A percentile compares a stretch with the other conserved stretches of the same genome.
Evolutionary conservation across 2,797 vertebrate genomes (phyloP).

Genomic region (Malurus leucopterus): DNA sequence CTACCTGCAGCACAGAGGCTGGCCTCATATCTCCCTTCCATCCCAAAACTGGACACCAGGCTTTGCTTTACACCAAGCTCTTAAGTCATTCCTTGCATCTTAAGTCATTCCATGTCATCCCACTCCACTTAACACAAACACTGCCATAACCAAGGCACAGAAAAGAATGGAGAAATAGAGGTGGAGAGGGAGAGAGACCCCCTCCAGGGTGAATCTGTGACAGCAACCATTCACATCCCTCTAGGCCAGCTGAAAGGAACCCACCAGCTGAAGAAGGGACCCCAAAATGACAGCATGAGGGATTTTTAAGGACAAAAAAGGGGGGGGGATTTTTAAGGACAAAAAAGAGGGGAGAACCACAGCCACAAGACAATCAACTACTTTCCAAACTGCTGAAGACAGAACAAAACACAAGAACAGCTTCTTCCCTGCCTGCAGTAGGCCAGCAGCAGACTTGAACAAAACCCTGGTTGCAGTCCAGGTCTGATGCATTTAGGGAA

Average conservation of each 20-base stretch:
- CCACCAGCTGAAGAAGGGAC: neutral
- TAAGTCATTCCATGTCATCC: neutral
- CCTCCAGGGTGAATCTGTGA: rapidly evolving
- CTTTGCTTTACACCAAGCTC: neutral
- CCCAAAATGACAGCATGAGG: neutral
- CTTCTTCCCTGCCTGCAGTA: neutral
- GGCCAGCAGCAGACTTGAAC: neutral
- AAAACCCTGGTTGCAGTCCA: neutral
- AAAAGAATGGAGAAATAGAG: neutral
- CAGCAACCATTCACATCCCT: neutral
- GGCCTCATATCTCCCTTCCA: neutral
- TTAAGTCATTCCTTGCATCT: neutral
- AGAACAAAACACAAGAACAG: neutral
- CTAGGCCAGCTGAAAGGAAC: neutral
- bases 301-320: neutral
- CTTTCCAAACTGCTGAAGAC: neutral
- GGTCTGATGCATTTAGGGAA: neutral
- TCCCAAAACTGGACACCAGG: neutral
- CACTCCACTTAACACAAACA: neutral
- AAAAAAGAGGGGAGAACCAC: neutral
- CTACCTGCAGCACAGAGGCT: rapidly evolving
- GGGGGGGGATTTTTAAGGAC: neutral
- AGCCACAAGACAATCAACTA: rapidly evolving
- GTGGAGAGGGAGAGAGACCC: neutral
- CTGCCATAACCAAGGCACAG: neutral